phyloP scores from a whole-genome alignment of 2,888 invertebrate genomes.

The Agapostemon virescens region DNA sequence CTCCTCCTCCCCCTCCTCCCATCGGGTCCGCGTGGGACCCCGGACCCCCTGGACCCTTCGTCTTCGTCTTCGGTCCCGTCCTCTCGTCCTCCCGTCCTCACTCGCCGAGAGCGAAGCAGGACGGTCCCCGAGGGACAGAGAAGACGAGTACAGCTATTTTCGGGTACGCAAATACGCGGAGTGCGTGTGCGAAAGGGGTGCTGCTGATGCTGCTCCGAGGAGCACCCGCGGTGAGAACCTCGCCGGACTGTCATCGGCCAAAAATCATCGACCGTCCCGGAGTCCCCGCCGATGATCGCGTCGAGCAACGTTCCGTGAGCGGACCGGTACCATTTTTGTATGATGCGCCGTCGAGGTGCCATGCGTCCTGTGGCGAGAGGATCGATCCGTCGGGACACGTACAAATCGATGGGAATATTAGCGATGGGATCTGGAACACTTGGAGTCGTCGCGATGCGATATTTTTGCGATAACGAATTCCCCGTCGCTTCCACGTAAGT shows the following conservation, averaged over 20 bases:
- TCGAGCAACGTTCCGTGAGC: background rate
- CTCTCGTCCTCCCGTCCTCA: constrained; percentile 36
- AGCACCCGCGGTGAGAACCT: constrained; percentile 48
- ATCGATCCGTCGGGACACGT: constrained; percentile 17
- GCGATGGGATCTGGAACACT: no score
- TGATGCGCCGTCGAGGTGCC: background rate
- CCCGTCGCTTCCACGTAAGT: no score
- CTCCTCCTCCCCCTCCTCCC: constrained; percentile 16
- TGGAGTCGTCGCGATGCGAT: no score
- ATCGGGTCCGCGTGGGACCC: no score
- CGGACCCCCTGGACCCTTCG: constrained; percentile 29
- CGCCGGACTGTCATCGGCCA: constrained; percentile 53
- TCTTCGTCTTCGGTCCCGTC: constrained; percentile 51
- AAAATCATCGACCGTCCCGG: constrained; percentile 36
- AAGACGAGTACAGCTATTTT: constrained; percentile 65
- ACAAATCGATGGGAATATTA: no score
- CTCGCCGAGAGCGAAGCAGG: background rate
- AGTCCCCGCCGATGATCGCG: background rate
- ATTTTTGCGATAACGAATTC: no score
- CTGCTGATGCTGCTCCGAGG: background rate
- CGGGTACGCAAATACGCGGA: constrained; percentile 68
- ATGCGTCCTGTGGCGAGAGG: background rate
- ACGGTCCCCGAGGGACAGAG: constrained; percentile 33
- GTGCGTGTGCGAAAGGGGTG: constrained; percentile 57
- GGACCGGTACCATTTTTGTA: constrained; percentile 23